Base-by-base conservation (phyloP, 2,797 vertebrate species). In the Lacerta bilineata region DNA sequence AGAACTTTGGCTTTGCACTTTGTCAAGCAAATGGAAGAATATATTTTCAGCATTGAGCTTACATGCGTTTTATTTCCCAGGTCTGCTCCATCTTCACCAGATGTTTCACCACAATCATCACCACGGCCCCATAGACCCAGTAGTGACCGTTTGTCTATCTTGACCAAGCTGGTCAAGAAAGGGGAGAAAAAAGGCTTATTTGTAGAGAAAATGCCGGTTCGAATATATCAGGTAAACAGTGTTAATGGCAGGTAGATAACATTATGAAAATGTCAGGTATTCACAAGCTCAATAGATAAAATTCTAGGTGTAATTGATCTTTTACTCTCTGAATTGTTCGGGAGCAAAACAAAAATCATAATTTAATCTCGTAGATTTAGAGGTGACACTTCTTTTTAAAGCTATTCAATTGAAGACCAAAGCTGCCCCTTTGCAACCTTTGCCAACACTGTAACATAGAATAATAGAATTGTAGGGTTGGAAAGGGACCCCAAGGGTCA, bases 111-210 rank as follows among this genome's bases (percentile, higher is more conserved):
- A 1, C 99, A 99, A 94, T 99, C 99, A 3, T 99, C 99, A 78
- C 99, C 99, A 78, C 98, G 98, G 2, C 98, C 98, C n/a, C 98
- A 98, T 8, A 97, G 99, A 87, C 98, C 98, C 92, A 99, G 98
- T 96, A 99, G 98, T 27, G 99, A 99, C 95, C 98, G 99, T 1
- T 98, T 99, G 77, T 99, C 98, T 91, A 98, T 99, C 95, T 95
- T 99, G 91, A 99, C 99, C 43, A 99, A 99, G 55, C 96, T 99
- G 89, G 99, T 99, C 84, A 98, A 98, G 87, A 99, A 99, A 89
- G 99, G 99, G 69, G 99, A 99, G 92, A 99, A 99, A 94, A 99
- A 99, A 92, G 99, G 99, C 3, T 97, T 99, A 10, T 99, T 99
- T 97, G 99, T 99, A 36, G 99, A 99, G 95, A 99, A 99, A 95